A percentile compares a stretch with the other conserved stretches of the same genome.
Evolutionary conservation across 2,113 vertebrate species (phyloP).

Genomic region (Paracanthobrama guichenoti): DNA sequence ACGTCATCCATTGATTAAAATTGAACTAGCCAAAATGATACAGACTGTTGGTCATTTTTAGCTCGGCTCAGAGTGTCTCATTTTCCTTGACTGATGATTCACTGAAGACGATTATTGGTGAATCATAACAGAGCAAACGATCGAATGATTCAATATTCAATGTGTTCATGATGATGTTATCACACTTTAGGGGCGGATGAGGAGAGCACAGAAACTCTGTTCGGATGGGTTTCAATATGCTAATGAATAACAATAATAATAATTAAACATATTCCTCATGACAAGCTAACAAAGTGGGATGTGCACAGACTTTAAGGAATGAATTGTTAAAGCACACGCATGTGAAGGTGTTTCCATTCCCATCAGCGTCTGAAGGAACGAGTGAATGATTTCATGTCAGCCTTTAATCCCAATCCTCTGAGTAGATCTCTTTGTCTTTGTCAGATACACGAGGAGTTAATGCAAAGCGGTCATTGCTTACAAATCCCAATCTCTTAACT

Average conservation of each 20-base stretch:
- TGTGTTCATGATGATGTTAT: neutral
- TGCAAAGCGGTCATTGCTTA: slow-evolving; percentile 53
- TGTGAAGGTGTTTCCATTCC: too few species aligned
- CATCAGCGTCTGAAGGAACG: neutral
- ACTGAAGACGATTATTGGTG: neutral
- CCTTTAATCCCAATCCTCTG: neutral
- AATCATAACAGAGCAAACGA: neutral
- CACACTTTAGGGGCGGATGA: neutral
- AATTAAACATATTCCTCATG: neutral
- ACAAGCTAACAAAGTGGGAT: neutral
- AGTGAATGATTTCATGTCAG: neutral
- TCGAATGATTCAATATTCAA: neutral
- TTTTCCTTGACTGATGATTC: neutral
- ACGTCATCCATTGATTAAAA: too few species aligned
- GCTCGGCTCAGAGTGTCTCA: neutral
- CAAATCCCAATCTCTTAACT: slow-evolving; percentile 55
- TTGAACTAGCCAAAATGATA: neutral
- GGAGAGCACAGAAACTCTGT: neutral
- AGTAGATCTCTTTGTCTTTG: slow-evolving; percentile 33
- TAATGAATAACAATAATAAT: neutral
- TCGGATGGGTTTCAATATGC: neutral
- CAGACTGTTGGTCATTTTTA: neutral
- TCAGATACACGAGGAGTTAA: slow-evolving; percentile 35
- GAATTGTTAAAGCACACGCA: too few species aligned
- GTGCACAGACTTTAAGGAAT: too few species aligned